Base-by-base conservation (phyloP, 2,888 invertebrate species). In the Drosophila mayaguana region DNA sequence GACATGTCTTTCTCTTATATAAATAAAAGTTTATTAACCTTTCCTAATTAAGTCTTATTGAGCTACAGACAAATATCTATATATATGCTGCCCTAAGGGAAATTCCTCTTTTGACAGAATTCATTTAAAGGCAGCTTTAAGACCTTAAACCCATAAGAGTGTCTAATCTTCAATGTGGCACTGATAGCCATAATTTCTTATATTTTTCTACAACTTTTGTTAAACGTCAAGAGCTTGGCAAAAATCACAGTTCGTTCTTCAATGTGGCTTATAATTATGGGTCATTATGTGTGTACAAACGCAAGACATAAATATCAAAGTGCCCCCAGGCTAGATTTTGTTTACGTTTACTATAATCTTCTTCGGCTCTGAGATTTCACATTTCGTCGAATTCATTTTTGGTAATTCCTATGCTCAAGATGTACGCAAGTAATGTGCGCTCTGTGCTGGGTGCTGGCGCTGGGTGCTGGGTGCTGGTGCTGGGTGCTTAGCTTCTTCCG, bases 191-290 rank as follows among this genome's bases (percentile, higher is more conserved):
- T 43, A 55, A 63, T 59, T 55, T 63, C 57, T 59, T 45, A n/a
- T 57, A 6, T 57, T 69, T n/a, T 65, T n/a, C 18, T 45, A 20
- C 18, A 42, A 42, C 12, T 45, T 59, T 51, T 40, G 16, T 43
- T 20, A 22, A 50, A 50, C 61, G n/a, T 50, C 51, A 40, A 51
- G 40, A 59, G 36, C 42, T 65, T 36, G n/a, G 38, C 43, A 43
- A 60, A 63, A 59, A 55, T 64, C 43, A 2, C n/a, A 32, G 38
- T 20, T 25, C 34, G 32, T 34, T 63, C 22, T 22, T 28, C 32
- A 45, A 51, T 25, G 43, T 32, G 18, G 43, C 51, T 62, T 70
- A 77, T 83, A 83, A 83, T 80, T 81, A 83, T 67, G 54, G 63
- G 61, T 62, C 63, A 83, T 83, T 81, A 78, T 75, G 54, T 62